A percentile compares a stretch with the other conserved stretches of the same genome.
phyloP scores from a whole-genome alignment of 2,888 invertebrate species.

The Drosophila nigritarsus region DNA sequence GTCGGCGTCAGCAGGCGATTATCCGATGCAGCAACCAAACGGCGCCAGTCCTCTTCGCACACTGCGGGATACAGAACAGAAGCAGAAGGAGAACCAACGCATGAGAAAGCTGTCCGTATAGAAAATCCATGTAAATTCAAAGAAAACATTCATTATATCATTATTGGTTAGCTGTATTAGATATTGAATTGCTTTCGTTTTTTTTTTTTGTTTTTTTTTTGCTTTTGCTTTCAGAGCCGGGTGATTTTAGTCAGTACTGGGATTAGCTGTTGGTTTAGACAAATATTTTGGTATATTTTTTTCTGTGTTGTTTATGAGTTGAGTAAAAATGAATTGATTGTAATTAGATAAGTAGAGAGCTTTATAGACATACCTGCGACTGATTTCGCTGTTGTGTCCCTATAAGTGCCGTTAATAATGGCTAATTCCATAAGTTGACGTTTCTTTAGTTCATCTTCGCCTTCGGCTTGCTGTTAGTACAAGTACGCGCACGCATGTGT shows the following conservation, averaged over 20 bases:
- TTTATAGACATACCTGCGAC: slow-evolving; percentile 89
- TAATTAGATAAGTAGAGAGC: slow-evolving; percentile 27
- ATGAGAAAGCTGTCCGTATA: slow-evolving; percentile 75
- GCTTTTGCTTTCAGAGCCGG: slow-evolving; percentile 25
- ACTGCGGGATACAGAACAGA: slow-evolving; percentile 86
- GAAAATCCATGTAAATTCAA: slow-evolving; percentile 68
- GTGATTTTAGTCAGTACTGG: slow-evolving; percentile 45
- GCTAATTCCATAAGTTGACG: slow-evolving; percentile 99
- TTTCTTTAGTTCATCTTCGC: slow-evolving; percentile 99
- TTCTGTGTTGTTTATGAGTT: slow-evolving; percentile 33
- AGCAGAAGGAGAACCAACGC: slow-evolving; percentile 77
- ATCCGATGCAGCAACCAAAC: slow-evolving; percentile 92
- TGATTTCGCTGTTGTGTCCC: slow-evolving; percentile 96
- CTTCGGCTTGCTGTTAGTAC: slow-evolving; percentile 95
- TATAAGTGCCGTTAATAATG: slow-evolving; percentile 99
- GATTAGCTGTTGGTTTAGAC: slow-evolving; percentile 59
- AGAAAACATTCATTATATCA: slow-evolving; percentile 51
- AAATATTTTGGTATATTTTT: slow-evolving; percentile 18
- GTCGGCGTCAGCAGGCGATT: slow-evolving; percentile 89
- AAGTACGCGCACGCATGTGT: slow-evolving; percentile 53
- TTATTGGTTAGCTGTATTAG: slow-evolving; percentile 57
- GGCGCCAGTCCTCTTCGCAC: slow-evolving; percentile 94
- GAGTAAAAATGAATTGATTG: slow-evolving; percentile 19
- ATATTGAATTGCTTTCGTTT: slow-evolving; percentile 21
- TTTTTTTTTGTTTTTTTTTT: background rate